These are phyloP conservation scores for Pagrus major DNA, from an alignment of 2,113 vertebrate species.

Conservation along the genomic window DNA sequence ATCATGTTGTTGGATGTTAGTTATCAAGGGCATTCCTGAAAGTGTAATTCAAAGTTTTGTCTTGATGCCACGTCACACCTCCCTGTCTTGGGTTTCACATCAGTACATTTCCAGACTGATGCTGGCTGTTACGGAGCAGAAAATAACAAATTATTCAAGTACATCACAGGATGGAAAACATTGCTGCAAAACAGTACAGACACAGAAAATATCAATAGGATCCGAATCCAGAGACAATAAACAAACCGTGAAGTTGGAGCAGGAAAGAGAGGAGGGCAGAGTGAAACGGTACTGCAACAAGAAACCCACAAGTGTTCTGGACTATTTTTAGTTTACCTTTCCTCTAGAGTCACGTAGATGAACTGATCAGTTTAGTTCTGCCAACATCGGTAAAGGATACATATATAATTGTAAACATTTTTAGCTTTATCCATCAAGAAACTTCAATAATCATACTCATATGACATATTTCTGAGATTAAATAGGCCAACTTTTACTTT, in stretches of 20 bases:
- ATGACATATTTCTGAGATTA: background rate
- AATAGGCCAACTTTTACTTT: background rate
- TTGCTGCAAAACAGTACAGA: conserved; percentile 12
- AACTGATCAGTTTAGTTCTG: background rate
- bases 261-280: background rate
- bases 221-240: conserved; percentile 34
- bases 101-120: conserved; percentile 1
- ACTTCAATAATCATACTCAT: background rate
- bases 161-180: conserved; percentile 11
- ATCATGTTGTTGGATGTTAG: background rate
- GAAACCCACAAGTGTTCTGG: background rate
- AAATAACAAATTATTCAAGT: conserved; percentile 31
- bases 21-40: conserved; percentile 1
- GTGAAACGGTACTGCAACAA: background rate
- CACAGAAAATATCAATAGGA: conserved; percentile 14
- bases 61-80: background rate
- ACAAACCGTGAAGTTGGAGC: conserved; percentile 5
- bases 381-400: background rate
- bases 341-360: background rate
- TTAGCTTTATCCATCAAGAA: background rate
- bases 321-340: background rate
- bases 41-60: conserved; percentile 9
- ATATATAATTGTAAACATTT: background rate
- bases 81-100: background rate
- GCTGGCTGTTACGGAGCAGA: conserved; percentile 3